These are phyloP conservation scores for Astropecten irregularis DNA, from an alignment of 53 echinoderm and acorn worm species.

Conservation along the genomic window DNA sequence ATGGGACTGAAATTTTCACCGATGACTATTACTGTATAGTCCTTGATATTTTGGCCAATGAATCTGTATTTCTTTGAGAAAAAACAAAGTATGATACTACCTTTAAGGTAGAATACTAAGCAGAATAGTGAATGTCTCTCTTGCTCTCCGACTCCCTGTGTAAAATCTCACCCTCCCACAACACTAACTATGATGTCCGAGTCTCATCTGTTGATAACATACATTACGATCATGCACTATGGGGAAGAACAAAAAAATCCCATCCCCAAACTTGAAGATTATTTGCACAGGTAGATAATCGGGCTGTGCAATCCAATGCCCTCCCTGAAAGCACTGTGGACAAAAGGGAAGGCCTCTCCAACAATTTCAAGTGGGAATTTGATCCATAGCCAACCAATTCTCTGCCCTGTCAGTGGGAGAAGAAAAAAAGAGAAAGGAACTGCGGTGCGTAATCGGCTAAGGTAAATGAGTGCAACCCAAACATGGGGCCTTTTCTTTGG, in stretches of 20 bases:
- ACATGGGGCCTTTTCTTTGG: not conserved
- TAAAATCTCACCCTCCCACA: no score
- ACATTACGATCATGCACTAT: no score
- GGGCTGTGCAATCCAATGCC: not conserved
- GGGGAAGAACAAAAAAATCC: not conserved
- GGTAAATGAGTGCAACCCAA: conserved; percentile 19
- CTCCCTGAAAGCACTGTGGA: not conserved
- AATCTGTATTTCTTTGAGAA: no score
- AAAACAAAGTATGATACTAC: no score
- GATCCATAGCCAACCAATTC: not conserved
- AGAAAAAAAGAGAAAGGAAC: not conserved
- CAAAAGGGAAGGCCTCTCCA: conserved; percentile 45
- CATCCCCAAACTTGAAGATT: conserved; percentile 17
- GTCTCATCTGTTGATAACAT: no score
- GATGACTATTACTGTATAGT: no score
- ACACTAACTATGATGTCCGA: no score
- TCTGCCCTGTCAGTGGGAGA: not conserved
- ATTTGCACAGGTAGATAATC: conserved; percentile 25
- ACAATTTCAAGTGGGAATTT: conserved; percentile 41
- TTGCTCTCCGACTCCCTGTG: no score
- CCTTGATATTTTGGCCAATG: no score
- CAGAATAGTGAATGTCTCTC: no score
- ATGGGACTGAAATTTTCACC: no score
- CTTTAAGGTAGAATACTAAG: no score
- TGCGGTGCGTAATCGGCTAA: conserved; percentile 3